Percentiles rank a stretch among this genome's conserved stretches.
phyloP scores from a whole-genome alignment of 2,113 vertebrate species.

The Apodemus sylvaticus region DNA sequence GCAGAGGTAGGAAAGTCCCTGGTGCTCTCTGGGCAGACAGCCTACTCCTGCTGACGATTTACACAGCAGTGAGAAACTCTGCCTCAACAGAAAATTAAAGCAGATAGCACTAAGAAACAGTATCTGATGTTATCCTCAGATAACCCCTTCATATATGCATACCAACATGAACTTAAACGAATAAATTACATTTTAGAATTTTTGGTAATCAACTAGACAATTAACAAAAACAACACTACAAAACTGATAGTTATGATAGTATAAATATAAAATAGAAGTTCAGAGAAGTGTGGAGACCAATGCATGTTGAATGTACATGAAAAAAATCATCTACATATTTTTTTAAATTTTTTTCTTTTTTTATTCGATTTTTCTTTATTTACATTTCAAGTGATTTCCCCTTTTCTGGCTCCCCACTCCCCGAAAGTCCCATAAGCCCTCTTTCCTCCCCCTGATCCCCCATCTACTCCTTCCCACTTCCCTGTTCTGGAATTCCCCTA shows the following conservation, averaged over 20 bases:
- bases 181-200: not conserved
- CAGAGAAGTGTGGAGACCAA: not conserved
- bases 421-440: too few relatives aligned
- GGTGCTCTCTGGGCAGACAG: not conserved
- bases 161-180: not conserved
- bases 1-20: not conserved
- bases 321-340: too few relatives aligned
- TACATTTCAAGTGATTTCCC: too few relatives aligned
- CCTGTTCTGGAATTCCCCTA: too few relatives aligned
- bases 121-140: not conserved
- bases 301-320: not conserved
- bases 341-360: too few relatives aligned
- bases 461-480: too few relatives aligned
- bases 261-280: not conserved
- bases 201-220: not conserved
- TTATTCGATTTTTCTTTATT: too few relatives aligned
- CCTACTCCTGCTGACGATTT: too few relatives aligned
- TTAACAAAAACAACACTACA: not conserved
- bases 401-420: too few relatives aligned
- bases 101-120: not conserved
- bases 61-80: not conserved
- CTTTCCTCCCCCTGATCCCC: too few relatives aligned
- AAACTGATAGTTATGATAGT: not conserved
- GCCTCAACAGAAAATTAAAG: not conserved
- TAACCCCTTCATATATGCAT: not conserved